Evolutionary conservation across 2,888 invertebrate genomes (phyloP).

Genomic region (Hemithea aestivaria): DNA sequence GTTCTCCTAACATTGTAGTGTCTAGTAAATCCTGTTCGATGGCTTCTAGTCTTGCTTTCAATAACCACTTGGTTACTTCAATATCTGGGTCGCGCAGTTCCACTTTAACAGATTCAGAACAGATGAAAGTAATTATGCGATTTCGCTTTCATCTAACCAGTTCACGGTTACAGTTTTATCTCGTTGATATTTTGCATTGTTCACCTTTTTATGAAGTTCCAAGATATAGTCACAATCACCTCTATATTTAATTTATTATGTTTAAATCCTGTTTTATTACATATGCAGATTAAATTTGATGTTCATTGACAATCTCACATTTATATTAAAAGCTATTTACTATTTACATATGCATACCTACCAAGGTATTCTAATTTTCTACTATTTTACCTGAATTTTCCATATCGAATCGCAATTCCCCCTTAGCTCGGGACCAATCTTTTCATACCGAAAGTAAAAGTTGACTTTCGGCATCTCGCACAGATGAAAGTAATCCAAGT

Average conservation of each 20-base stretch:
- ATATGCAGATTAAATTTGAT: too few species aligned
- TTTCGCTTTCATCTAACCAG: constrained; percentile 63
- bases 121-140: constrained; percentile 66
- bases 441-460: constrained; percentile 71
- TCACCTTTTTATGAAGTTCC: constrained; percentile 16
- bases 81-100: constrained; percentile 43
- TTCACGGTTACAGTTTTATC: constrained; percentile 32
- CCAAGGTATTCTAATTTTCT: background rate
- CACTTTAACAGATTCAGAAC: constrained; percentile 43
- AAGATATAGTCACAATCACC: too few species aligned
- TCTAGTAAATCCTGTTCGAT: constrained; percentile 15
- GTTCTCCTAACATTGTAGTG: constrained; percentile 8
- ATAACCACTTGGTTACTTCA: constrained; percentile 26
- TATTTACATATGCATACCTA: too few species aligned
- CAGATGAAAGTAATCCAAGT: constrained; percentile 70
- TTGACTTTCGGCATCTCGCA: constrained; percentile 65
- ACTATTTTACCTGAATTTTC: constrained; percentile 1
- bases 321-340: too few species aligned
- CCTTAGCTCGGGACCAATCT: constrained; percentile 25
- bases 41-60: constrained; percentile 18
- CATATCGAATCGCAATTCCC: constrained; percentile 12
- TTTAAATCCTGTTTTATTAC: too few species aligned
- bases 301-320: too few species aligned
- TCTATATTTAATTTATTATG: too few species aligned
- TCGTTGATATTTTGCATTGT: constrained; percentile 23